Evolutionary conservation across 2,797 vertebrate species (phyloP).

Genomic region (Adelosebastes latens): DNA sequence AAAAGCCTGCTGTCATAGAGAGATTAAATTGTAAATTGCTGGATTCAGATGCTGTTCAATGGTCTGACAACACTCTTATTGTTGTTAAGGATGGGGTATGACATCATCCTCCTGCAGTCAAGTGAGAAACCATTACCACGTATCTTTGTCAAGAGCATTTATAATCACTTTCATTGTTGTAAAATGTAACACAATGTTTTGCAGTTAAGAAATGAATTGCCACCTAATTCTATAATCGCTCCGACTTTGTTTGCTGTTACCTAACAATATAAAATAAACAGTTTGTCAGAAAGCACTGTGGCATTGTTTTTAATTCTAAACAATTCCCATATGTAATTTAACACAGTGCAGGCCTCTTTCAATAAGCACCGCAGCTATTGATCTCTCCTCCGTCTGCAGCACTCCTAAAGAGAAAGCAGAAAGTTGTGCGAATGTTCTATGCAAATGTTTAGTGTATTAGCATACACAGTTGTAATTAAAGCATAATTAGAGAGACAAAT

Average conservation of each 20-base stretch:
- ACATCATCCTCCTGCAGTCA: not conserved
- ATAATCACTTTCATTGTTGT: constrained; percentile 1
- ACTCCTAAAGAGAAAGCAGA: constrained; percentile 72
- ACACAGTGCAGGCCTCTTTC: constrained; percentile 58
- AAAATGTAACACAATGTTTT: constrained; percentile 38
- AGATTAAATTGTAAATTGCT: not conserved
- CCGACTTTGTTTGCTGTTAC: constrained; percentile 62
- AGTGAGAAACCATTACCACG: not conserved
- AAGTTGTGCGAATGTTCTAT: constrained; percentile 82
- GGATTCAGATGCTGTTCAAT: not conserved
- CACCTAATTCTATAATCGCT: constrained; percentile 53
- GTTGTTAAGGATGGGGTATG: not conserved
- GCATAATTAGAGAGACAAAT: constrained; percentile 85
- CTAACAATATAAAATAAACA: constrained; percentile 71
- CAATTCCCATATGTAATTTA: constrained; percentile 71
- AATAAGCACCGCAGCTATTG: constrained; percentile 48
- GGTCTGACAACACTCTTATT: not conserved
- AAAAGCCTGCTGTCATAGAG: not conserved
- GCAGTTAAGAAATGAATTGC: constrained; percentile 46
- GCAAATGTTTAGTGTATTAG: constrained; percentile 86
- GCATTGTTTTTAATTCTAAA: constrained; percentile 70
- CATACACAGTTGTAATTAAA: constrained; percentile 85
- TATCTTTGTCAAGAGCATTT: constrained; percentile 19
- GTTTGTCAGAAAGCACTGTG: constrained; percentile 59
- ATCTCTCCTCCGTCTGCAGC: constrained; percentile 47